phyloP scores from a whole-genome alignment of 2,113 vertebrate species.

The Stomatorhinus ivindoensis region DNA sequence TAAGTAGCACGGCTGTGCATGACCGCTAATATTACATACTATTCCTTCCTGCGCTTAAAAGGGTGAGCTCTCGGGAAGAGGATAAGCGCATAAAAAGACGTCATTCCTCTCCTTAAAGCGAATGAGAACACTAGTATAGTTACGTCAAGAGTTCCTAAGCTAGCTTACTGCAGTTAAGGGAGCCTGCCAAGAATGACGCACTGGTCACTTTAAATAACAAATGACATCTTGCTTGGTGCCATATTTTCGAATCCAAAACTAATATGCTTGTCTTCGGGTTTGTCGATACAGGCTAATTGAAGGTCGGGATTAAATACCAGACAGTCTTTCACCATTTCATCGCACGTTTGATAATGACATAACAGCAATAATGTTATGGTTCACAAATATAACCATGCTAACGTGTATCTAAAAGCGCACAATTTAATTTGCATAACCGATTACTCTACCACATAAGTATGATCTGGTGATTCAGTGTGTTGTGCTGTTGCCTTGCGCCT shows the following conservation, averaged over 20 bases:
- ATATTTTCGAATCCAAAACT: background rate
- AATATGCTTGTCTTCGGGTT: background rate
- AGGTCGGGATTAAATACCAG: background rate
- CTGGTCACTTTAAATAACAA: constrained; percentile 5
- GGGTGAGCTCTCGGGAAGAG: background rate
- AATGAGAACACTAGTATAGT: background rate
- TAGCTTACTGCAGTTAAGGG: background rate
- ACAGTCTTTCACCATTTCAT: background rate
- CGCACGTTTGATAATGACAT: background rate
- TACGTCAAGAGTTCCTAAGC: constrained; percentile 5
- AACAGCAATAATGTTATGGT: background rate
- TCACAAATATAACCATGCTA: background rate
- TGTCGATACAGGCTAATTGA: background rate
- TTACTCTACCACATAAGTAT: background rate
- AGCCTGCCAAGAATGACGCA: background rate
- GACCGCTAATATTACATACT: background rate
- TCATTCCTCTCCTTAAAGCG: constrained; percentile 6
- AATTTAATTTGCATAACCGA: background rate
- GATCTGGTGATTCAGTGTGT: background rate
- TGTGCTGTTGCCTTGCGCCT: background rate
- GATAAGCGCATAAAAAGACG: background rate
- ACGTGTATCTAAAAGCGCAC: background rate
- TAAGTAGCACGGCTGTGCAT: constrained; percentile 17
- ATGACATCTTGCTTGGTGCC: constrained; percentile 1
- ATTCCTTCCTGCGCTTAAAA: constrained; percentile 7